A percentile compares a stretch with the other conserved stretches of the same genome.
phyloP scores from a whole-genome alignment of 1,140 invertebrate species.

The Bombus affinis region DNA sequence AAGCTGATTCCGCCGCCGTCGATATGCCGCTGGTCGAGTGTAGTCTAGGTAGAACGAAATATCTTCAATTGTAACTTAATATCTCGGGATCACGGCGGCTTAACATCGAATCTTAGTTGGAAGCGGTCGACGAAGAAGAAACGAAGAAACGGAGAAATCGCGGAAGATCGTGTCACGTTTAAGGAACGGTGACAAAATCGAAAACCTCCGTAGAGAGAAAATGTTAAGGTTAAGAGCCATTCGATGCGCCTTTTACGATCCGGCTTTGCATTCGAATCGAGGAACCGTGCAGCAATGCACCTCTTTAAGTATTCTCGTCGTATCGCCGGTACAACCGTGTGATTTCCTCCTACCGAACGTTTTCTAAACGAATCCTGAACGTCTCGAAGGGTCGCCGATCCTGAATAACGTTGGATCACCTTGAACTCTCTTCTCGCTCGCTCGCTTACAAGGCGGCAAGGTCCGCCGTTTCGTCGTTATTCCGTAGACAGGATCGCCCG shows the following conservation, averaged over 20 bases:
- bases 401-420: conserved; percentile 30
- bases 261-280: conserved; percentile 61
- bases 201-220: conserved; percentile 20
- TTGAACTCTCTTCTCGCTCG: conserved; percentile 17
- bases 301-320: conserved; percentile 70
- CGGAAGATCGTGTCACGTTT: background rate
- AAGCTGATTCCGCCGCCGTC: too few relatives aligned
- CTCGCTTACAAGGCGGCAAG: background rate
- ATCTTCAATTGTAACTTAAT: background rate
- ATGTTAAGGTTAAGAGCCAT: conserved; percentile 9
- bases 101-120: background rate
- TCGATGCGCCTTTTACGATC: conserved; percentile 47
- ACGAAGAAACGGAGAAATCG: background rate
- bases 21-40: too few relatives aligned
- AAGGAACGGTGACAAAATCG: conserved; percentile 13
- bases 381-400: conserved; percentile 45
- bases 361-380: conserved; percentile 53
- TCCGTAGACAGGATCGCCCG: background rate
- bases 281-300: conserved; percentile 70
- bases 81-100: background rate
- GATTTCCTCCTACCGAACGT: conserved; percentile 66
- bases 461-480: background rate
- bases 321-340: conserved; percentile 57
- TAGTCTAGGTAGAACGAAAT: background rate
- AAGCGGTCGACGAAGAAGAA: background rate